These are phyloP conservation scores for Macquaria australasica DNA, from an alignment of 2,113 vertebrate species.

Conservation along the genomic window DNA sequence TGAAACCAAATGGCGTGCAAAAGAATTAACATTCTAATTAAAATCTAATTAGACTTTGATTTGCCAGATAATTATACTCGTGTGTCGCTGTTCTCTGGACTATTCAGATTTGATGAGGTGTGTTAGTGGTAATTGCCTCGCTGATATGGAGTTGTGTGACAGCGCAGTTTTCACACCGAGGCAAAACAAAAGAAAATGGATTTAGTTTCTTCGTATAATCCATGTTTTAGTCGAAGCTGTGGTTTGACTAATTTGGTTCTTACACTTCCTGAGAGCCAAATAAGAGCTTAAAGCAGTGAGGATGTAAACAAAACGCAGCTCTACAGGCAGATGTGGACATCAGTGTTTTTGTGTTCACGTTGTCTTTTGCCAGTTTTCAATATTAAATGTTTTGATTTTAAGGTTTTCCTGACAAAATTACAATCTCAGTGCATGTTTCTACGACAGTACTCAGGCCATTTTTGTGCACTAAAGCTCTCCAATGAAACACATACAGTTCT, in stretches of 20 bases:
- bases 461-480: neutral
- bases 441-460: too few relatives aligned
- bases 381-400: neutral
- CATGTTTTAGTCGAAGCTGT: conserved; percentile 1
- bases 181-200: conserved; percentile 55
- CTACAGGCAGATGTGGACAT: neutral
- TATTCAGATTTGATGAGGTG: conserved; percentile 80
- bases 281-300: neutral
- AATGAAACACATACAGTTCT: neutral
- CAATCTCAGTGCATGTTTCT: neutral
- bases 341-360: neutral
- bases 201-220: conserved; percentile 18
- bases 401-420: neutral
- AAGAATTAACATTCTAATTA: conserved; percentile 83
- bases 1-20: conserved; percentile 71
- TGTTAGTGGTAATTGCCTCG: conserved; percentile 74
- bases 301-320: neutral
- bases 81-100: conserved; percentile 73
- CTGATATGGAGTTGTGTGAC: conserved; percentile 70
- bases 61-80: conserved; percentile 78
- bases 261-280: neutral
- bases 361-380: neutral
- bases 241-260: conserved; percentile 31
- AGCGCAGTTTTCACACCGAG: conserved; percentile 30
- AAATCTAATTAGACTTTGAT: conserved; percentile 81